These are phyloP conservation scores for Zoanthus sansibaricus DNA, from an alignment of 92 coral and sea anemone genomes.

Conservation along the genomic window DNA sequence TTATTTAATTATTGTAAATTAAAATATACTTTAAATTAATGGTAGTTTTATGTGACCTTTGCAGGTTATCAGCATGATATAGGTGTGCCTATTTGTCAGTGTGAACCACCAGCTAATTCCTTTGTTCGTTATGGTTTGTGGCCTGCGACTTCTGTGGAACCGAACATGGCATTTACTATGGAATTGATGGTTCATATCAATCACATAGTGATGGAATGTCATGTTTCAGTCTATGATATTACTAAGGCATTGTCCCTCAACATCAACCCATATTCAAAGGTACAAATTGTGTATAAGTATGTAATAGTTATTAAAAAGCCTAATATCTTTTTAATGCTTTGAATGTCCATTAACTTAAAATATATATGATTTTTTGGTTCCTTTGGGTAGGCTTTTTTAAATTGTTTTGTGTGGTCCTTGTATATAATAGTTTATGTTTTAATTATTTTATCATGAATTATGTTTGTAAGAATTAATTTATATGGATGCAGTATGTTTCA, in stretches of 20 bases:
- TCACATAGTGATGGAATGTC: slow-evolving; percentile 52
- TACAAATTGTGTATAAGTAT: background rate
- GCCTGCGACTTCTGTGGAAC: slow-evolving; percentile 70
- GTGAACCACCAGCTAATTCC: slow-evolving; percentile 49
- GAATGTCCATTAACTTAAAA: background rate
- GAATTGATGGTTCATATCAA: slow-evolving; percentile 39
- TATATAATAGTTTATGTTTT: background rate
- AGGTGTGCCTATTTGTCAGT: slow-evolving; percentile 49
- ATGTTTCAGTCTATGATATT: slow-evolving; percentile 64
- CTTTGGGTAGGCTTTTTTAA: background rate
- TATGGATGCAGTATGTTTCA: background rate
- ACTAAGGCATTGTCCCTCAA: slow-evolving; percentile 50
- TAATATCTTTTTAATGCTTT: background rate
- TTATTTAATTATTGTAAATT: background rate
- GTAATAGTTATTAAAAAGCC: background rate
- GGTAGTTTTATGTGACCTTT: slow-evolving; percentile 1
- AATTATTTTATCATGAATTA: too few species aligned
- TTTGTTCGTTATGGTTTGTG: slow-evolving; percentile 66
- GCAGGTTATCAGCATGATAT: slow-evolving; percentile 68
- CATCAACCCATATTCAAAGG: background rate
- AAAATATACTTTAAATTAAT: background rate
- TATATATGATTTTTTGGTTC: background rate
- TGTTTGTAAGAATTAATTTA: background rate
- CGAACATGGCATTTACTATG: slow-evolving; percentile 65
- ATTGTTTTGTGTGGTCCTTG: slow-evolving; percentile 4